phyloP scores from a whole-genome alignment of 2,797 vertebrate species.

The Nyctalus aviator region DNA sequence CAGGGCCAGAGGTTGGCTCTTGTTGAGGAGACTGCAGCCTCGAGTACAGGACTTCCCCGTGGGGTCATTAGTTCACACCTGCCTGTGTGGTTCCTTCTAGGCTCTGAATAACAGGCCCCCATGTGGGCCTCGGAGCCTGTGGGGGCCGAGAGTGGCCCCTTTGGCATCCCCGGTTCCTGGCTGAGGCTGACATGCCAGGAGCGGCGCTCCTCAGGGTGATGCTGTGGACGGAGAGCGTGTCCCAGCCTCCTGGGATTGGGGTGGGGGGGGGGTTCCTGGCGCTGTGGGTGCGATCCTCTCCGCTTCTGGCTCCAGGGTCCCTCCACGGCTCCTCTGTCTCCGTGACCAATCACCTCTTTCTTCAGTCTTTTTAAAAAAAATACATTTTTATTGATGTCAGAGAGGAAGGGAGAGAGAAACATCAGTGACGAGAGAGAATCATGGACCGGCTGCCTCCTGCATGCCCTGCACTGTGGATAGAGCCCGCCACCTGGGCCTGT shows the following conservation, averaged over 20 bases:
- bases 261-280: too few relatives aligned
- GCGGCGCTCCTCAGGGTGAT: too few relatives aligned
- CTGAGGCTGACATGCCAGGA: not conserved
- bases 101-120: not conserved
- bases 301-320: not conserved
- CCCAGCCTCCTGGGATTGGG: too few relatives aligned
- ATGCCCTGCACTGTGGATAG: too few relatives aligned
- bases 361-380: not conserved
- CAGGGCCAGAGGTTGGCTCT: not conserved
- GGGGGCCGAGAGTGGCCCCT: fast-evolving
- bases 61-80: not conserved
- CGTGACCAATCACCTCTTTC: too few relatives aligned
- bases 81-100: not conserved
- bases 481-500: not conserved
- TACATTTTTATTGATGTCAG: not conserved
- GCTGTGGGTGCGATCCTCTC: not conserved
- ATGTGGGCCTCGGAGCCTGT: not conserved
- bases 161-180: not conserved
- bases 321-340: not conserved
- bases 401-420: not conserved
- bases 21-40: not conserved
- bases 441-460: not conserved
- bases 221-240: too few relatives aligned
- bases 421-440: not conserved
- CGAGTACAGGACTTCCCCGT: fast-evolving